A percentile compares a stretch with the other conserved stretches of the same genome.
Evolutionary conservation across 2,113 vertebrate genomes (phyloP).

Genomic region (Nansenia antarctica): DNA sequence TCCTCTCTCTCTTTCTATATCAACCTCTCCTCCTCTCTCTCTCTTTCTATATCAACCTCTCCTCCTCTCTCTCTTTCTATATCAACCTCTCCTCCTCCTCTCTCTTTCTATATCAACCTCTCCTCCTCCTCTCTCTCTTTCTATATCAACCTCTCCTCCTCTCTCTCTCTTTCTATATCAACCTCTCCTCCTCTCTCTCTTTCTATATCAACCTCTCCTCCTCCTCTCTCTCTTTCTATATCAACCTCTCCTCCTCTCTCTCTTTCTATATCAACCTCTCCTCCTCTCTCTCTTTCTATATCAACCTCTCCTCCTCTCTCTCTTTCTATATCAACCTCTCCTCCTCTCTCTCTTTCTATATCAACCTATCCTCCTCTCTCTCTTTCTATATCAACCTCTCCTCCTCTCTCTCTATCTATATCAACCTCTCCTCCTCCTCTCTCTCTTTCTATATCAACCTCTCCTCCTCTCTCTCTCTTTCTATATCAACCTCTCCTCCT

Average conservation of each 20-base stretch:
- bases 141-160: constrained; percentile 41
- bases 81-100: background rate
- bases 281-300: no score
- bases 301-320: background rate
- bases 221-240: constrained; percentile 2
- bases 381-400: background rate
- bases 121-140: constrained; percentile 7
- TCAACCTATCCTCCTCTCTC: constrained; percentile 1
- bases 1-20: constrained; percentile 5
- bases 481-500: constrained; percentile 4
- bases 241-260: no score
- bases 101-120: background rate
- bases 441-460: constrained; percentile 34
- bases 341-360: background rate
- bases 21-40: background rate
- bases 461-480: constrained; percentile 47
- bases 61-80: background rate
- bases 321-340: background rate
- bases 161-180: constrained; percentile 29
- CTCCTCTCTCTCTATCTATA: constrained; percentile 8
- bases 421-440: constrained; percentile 3
- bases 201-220: background rate
- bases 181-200: constrained; percentile 9
- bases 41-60: background rate
- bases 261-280: background rate